Conservation (phyloP, 2,888 invertebrate species). For the Xiphydria camelus region DNA sequence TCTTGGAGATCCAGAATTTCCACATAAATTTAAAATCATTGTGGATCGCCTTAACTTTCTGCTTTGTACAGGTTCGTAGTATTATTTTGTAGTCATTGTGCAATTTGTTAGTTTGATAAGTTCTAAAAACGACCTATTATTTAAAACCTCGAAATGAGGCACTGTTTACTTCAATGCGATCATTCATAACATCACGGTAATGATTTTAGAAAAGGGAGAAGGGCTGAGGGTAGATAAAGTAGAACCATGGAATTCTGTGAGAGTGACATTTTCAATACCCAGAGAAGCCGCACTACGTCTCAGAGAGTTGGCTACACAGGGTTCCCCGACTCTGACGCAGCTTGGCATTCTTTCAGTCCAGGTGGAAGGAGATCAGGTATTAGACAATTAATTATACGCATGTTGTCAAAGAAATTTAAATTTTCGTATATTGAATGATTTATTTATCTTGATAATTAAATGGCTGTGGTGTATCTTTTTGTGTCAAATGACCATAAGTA, state of each 20-base stretch:
- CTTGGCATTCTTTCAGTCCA: conserved; percentile 95
- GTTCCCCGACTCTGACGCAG: conserved; percentile 84
- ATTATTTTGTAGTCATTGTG: too few species aligned
- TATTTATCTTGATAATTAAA: too few species aligned
- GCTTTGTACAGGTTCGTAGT: conserved; percentile 71
- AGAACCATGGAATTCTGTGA: conserved; percentile 98
- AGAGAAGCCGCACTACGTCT: conserved; percentile 92
- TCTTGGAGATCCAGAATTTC: conserved; percentile 85
- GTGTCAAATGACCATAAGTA: too few species aligned
- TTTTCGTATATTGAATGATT: background rate
- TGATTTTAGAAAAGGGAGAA: conserved; percentile 58
- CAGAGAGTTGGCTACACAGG: conserved; percentile 88
- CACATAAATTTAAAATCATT: conserved; percentile 76
- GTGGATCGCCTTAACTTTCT: conserved; percentile 78
- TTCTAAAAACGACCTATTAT: too few species aligned
- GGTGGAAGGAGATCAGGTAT: conserved; percentile 85
- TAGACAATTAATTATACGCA: too few species aligned
- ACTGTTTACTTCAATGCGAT: too few species aligned
- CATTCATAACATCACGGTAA: too few species aligned
- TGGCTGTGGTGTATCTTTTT: too few species aligned
- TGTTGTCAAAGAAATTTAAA: too few species aligned
- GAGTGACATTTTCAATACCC: conserved; percentile 96
- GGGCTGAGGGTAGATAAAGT: conserved; percentile 73
- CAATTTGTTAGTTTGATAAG: too few species aligned
- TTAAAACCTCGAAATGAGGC: too few species aligned